Percentiles rank a stretch among this genome's conserved stretches.
Evolutionary conservation across 1,140 invertebrate genomes (phyloP).

Genomic region (Mercenaria mercenaria): DNA sequence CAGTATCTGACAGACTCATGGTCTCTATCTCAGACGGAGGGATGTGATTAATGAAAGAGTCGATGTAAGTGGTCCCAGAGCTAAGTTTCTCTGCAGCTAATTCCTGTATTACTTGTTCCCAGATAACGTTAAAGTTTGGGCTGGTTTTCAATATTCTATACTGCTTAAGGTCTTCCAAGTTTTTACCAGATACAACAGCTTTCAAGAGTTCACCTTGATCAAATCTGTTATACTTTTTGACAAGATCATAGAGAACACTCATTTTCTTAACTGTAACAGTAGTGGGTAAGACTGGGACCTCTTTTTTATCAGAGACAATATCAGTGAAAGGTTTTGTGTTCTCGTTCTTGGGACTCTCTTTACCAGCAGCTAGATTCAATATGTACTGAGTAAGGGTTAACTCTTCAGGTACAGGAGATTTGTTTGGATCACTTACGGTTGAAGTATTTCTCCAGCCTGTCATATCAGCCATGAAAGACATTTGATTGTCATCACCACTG

Average conservation of each 20-base stretch:
- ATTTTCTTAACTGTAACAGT: neutral
- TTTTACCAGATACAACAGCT: neutral
- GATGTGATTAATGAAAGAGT: neutral
- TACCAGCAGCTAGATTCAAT: neutral
- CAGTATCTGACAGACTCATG: neutral
- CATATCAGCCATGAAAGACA: neutral
- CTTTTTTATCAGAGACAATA: neutral
- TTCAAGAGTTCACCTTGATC: neutral
- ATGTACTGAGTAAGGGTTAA: neutral
- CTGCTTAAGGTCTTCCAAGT: neutral
- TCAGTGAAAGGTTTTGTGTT: neutral
- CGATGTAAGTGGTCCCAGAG: neutral
- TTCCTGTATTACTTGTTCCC: neutral
- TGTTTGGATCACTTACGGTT: neutral
- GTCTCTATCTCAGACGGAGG: neutral
- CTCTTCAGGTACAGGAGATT: neutral
- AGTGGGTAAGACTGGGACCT: neutral
- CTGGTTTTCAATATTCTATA: neutral
- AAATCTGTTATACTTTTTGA: neutral
- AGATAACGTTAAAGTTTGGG: neutral
- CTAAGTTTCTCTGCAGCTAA: neutral
- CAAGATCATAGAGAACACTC: neutral
- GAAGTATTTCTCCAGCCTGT: neutral
- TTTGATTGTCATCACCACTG: neutral
- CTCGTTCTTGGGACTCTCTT: neutral